Evolutionary conservation across 2,888 invertebrate species (phyloP), one percentile per base, ranked within the genome.

Genomic region (Leucophora obtusa): DNA sequence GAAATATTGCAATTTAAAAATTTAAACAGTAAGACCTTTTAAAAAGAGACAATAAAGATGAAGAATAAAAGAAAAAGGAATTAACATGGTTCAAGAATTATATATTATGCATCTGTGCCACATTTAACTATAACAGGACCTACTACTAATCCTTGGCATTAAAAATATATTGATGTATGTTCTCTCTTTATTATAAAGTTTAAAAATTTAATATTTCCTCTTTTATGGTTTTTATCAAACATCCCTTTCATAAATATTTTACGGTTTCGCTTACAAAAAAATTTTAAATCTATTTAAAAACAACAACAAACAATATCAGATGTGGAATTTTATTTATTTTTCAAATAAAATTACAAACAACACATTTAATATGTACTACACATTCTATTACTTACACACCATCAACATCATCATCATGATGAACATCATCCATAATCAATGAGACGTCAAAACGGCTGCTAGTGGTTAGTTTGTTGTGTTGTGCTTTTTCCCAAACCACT

Each of bases 381-480:
- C 47, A 60, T 68, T 59, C 43, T 47, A 38, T 38, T 11, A 14
- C 15, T 4, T 54, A 56, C 54, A 54, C 68, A 62, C 62, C 56
- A 63, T 15, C 51, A 50, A 66, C 66, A 66, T 59, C 59, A 53
- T 56, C 24, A 53, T 3, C 14, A 43, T 53, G 18, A 66, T 18
- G 38, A 65, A 38, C 51, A 58, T 51, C 75, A 54, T 75, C 11
- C 58, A 66, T 62, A 75, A 66, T 75, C 79, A 66, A 68, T 79
- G 71, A 68, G 75, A 58, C 71, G 75, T 71, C 79, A 62, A 71
- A 79, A 79, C 43, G 71, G 62, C 75, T 79, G 71, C 75, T 15
- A 54, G 66, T 59, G 60, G 58, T 51, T 35, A 14, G 17, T 17
- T 56, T 2, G 21, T 3, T 21, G 56, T 58, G 17, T 58, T 24